Conservation (phyloP, 2,113 vertebrate species). For the Melanostigma gelatinosum region DNA sequence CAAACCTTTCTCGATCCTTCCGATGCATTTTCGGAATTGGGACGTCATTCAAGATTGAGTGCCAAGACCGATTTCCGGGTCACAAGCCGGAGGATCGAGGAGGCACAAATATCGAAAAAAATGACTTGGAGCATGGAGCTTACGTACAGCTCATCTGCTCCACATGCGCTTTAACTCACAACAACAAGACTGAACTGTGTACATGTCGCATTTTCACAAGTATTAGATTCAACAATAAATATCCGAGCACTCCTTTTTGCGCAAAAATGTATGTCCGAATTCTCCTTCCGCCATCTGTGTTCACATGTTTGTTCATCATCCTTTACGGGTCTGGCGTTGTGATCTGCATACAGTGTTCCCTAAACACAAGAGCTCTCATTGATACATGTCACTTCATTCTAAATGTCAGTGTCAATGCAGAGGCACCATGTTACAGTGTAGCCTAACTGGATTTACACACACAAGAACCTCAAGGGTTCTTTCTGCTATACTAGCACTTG, state of each 20-base stretch:
- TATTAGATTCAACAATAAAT: neutral
- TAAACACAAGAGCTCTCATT: neutral
- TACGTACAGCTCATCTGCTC: neutral
- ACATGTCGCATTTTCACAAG: neutral
- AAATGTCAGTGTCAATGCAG: neutral
- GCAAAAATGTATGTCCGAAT: neutral
- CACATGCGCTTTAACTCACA: neutral
- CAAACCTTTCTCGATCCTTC: neutral
- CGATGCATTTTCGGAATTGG: neutral
- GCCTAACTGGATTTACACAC: conserved; percentile 18
- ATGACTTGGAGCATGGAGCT: neutral
- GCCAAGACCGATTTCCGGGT: neutral
- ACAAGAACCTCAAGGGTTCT: conserved; percentile 9
- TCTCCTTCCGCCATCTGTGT: neutral
- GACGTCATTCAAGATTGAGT: neutral
- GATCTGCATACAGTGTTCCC: neutral
- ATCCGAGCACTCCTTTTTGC: neutral
- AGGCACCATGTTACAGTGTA: neutral
- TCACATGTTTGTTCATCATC: neutral
- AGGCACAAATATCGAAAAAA: neutral
- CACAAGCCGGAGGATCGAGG: neutral
- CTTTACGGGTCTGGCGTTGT: neutral
- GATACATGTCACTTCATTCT: conserved; percentile 1
- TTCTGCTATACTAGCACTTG: conserved; percentile 1
- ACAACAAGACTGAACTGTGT: neutral